Percentiles rank a stretch among this genome's conserved stretches.
Evolutionary conservation across 2,888 invertebrate genomes (phyloP).

Genomic region (Mythimna vitellina): DNA sequence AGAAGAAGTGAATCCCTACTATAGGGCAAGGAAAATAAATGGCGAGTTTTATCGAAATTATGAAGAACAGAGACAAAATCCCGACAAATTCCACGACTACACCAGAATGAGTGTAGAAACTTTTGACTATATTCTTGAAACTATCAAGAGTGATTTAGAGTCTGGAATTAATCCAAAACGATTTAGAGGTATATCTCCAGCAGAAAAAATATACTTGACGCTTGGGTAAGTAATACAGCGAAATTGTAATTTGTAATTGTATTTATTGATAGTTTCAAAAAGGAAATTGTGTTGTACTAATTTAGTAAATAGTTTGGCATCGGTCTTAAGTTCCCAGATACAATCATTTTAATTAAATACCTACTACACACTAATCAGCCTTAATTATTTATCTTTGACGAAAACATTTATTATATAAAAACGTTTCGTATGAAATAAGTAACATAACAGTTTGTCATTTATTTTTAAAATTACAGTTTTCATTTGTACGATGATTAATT

Average conservation of each 20-base stretch:
- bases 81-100: constrained; percentile 57
- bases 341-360: constrained; percentile 21
- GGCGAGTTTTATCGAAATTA: constrained; percentile 55
- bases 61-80: constrained; percentile 56
- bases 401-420: constrained; percentile 50
- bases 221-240: constrained; percentile 38
- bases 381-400: constrained; percentile 55
- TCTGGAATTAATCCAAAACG: constrained; percentile 28
- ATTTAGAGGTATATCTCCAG: constrained; percentile 48
- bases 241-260: constrained; percentile 46
- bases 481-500: constrained; percentile 32
- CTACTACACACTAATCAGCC: constrained; percentile 36
- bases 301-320: constrained; percentile 52
- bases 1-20: constrained; percentile 20
- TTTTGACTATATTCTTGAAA: constrained; percentile 58
- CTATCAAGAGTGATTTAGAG: constrained; percentile 46
- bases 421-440: constrained; percentile 49
- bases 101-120: constrained; percentile 60
- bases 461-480: constrained; percentile 35
- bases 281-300: constrained; percentile 31
- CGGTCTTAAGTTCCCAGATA: constrained; percentile 26
- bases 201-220: constrained; percentile 50
- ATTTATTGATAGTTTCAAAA: constrained; percentile 40
- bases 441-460: constrained; percentile 35
- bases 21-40: constrained; percentile 43